These are phyloP conservation scores for Agrilus biguttatus DNA, from an alignment of 2,888 invertebrate genomes.

Conservation along the genomic window DNA sequence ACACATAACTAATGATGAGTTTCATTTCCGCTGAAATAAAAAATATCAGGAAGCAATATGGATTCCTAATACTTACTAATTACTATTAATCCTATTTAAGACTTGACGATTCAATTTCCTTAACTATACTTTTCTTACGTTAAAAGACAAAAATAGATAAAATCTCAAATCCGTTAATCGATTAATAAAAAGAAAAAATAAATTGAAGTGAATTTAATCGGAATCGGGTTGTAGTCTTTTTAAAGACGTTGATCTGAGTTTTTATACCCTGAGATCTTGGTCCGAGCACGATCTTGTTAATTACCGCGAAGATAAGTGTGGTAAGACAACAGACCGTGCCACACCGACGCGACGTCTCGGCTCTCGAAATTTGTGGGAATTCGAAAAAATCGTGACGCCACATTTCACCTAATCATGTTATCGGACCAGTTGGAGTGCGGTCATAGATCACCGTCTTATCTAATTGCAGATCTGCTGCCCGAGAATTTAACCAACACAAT, in stretches of 20 bases:
- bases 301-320: slow-evolving; percentile 21
- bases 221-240: background rate
- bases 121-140: slow-evolving; percentile 4
- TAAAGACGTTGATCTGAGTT: background rate
- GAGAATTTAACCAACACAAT: too few relatives aligned
- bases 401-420: slow-evolving; percentile 13
- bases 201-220: too few relatives aligned
- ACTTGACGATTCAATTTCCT: slow-evolving; percentile 10
- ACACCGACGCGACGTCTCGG: slow-evolving; percentile 11
- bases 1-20: too few relatives aligned
- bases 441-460: too few relatives aligned
- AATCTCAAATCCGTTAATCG: too few relatives aligned
- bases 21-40: too few relatives aligned
- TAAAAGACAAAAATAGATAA: too few relatives aligned
- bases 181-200: too few relatives aligned
- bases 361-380: slow-evolving; percentile 20
- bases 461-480: too few relatives aligned
- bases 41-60: too few relatives aligned
- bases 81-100: background rate
- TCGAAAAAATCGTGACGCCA: slow-evolving; percentile 20
- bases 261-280: slow-evolving; percentile 15
- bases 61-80: too few relatives aligned
- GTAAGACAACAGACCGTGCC: slow-evolving; percentile 14
- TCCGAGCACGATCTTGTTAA: slow-evolving; percentile 26
- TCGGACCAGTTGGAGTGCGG: slow-evolving; percentile 1